Base-by-base conservation (phyloP, 2,113 vertebrate genomes). In the Gorsachius goisagi region DNA sequence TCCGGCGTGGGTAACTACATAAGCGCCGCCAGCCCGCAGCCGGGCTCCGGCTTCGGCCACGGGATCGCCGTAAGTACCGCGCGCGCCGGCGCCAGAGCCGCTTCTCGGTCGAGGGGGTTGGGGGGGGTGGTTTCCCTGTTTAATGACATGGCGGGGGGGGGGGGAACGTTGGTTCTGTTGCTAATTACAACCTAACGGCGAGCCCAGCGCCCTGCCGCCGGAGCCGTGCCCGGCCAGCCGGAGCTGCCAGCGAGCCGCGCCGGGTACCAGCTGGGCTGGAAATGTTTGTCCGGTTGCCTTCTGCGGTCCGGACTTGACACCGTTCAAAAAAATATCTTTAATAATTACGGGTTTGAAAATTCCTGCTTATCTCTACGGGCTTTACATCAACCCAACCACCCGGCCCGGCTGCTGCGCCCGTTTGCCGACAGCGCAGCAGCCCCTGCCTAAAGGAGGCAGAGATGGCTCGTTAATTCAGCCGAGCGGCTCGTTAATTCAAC, bases 1-100 rank as follows among this genome's bases (percentile, higher is more conserved):
- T 99, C 99, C 78, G 99, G 98, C 96, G 99, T 99, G 98, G 99
- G 99, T 93, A 99, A 99, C 99, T 99, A 99, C 99, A 99, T 99
- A 98, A 99, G 99, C 20, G 99, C 99, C 59, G 99, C 99, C 98
- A 99, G 99, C 97, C 99, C 99, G 79, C 99, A 99, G 98, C 99
- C 99, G 37, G 99, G 99, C 96, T 99, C 99, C 2, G 99, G 99
- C 97, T 99, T 99, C 91, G 98, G 99, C 91, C 99, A 99, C 95
- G 99, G 99, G 96, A 99, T 99, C 94, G 99, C 99, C 92, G 99
- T 99, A 98, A 99, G 99, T 99, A 98, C 75, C 49, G 6, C 17
- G 12, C 0, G 18, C 7, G 7, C 12, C 5, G 17, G 55, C 35
- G 3, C 56, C 68, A 2, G 17, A 5, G 60, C 83, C 13, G 1